These are phyloP conservation scores for Tachycineta bicolor DNA, from an alignment of 2,113 vertebrate species.

Conservation along the genomic window DNA sequence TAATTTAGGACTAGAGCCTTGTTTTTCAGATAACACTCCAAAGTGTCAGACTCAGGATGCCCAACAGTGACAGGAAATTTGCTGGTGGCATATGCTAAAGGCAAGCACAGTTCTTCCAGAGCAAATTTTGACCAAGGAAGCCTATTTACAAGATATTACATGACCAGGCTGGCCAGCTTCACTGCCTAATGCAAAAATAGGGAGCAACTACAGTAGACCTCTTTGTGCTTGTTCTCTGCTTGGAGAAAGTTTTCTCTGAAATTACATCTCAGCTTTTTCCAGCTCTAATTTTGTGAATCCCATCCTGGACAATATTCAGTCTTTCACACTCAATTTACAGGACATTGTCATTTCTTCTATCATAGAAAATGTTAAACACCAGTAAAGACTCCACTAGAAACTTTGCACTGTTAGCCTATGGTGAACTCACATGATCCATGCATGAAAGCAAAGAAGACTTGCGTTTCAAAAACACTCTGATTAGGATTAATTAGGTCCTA, in stretches of 20 bases:
- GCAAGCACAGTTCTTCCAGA: neutral
- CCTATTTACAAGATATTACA: neutral
- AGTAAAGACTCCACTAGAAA: neutral
- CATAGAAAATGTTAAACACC: neutral
- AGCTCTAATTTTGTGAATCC: neutral
- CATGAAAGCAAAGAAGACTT: conserved; percentile 12
- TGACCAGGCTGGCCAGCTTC: neutral
- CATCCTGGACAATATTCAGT: neutral
- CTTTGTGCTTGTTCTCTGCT: neutral
- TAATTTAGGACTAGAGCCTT: neutral
- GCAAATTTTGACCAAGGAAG: neutral
- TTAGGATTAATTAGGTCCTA: conserved; percentile 17
- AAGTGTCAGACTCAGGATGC: neutral
- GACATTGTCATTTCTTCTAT: neutral
- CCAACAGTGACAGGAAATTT: neutral
- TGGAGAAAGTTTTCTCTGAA: neutral
- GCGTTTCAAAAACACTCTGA: neutral
- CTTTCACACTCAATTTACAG: neutral
- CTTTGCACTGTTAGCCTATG: neutral
- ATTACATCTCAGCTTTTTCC: neutral
- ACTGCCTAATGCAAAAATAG: neutral
- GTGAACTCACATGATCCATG: conserved; percentile 9
- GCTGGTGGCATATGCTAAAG: neutral
- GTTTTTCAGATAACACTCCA: neutral
- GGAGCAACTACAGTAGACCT: neutral